Evolutionary conservation across 2,797 vertebrate species (phyloP).

Genomic region (Sebastes nivosus): DNA sequence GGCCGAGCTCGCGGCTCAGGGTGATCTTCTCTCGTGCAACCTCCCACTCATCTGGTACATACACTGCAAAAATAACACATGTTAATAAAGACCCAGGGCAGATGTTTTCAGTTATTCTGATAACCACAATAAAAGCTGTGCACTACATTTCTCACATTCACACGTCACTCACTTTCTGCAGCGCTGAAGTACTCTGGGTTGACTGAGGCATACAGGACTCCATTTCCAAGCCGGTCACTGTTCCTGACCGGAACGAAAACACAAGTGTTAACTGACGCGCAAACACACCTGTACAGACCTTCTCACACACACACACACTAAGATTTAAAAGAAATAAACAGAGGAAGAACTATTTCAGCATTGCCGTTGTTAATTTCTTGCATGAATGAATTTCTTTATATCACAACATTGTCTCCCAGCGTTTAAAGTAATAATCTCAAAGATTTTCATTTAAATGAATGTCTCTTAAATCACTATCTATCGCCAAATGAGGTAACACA

Average conservation of each 20-base stretch:
- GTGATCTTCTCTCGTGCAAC: slow-evolving; percentile 95
- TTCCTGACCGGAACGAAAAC: slow-evolving; percentile 80
- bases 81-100: not conserved
- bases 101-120: not conserved
- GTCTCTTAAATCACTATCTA: no score
- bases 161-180: slow-evolving; percentile 90
- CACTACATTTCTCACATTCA: not conserved
- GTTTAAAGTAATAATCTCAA: not conserved
- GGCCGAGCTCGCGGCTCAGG: slow-evolving; percentile 93
- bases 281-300: not conserved
- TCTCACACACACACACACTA: not conserved
- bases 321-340: not conserved
- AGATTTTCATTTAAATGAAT: no score
- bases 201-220: slow-evolving; percentile 96
- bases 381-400: not conserved
- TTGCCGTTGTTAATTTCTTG: no score
- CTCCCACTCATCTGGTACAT: slow-evolving; percentile 98
- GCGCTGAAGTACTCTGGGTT: slow-evolving; percentile 99
- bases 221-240: slow-evolving; percentile 94
- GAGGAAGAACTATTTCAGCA: not conserved
- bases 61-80: slow-evolving; percentile 82
- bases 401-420: not conserved
- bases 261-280: slow-evolving; percentile 4
- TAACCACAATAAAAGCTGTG: not conserved
- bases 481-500: no score